These are phyloP conservation scores for Cephus rjabovi DNA, from an alignment of 2,888 invertebrate species.

Conservation along the genomic window DNA sequence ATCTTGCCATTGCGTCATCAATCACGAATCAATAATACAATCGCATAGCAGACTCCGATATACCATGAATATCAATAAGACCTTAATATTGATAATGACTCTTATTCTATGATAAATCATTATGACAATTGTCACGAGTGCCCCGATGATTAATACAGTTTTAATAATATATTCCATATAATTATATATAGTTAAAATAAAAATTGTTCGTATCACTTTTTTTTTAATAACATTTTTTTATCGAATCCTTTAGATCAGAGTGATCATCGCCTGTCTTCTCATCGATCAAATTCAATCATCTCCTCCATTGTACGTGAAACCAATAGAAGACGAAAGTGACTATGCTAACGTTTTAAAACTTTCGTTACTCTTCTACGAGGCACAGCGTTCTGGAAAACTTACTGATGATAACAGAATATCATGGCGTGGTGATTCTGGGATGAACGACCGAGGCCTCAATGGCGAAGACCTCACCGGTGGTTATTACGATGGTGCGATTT, in stretches of 20 bases:
- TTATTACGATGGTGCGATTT: conserved; percentile 69
- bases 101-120: background rate
- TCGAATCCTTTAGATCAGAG: background rate
- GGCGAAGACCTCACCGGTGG: conserved; percentile 71
- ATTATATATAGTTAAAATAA: no score
- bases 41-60: background rate
- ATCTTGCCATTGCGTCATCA: conserved; percentile 24
- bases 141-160: background rate
- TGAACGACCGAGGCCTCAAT: conserved; percentile 66
- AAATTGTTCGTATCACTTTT: no score
- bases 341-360: conserved; percentile 68
- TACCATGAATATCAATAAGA: background rate
- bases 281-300: conserved; percentile 23
- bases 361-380: conserved; percentile 71
- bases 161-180: background rate
- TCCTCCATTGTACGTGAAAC: conserved; percentile 27
- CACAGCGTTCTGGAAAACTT: conserved; percentile 70
- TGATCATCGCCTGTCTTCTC: background rate
- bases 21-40: conserved; percentile 14
- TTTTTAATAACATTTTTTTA: background rate
- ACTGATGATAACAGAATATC: conserved; percentile 67
- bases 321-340: conserved; percentile 51
- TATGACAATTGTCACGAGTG: background rate
- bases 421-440: conserved; percentile 71
- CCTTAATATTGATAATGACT: background rate